Percentiles rank a stretch among this genome's conserved stretches.
Evolutionary conservation across 2,113 vertebrate genomes (phyloP).

Genomic region (Silurus glanis): DNA sequence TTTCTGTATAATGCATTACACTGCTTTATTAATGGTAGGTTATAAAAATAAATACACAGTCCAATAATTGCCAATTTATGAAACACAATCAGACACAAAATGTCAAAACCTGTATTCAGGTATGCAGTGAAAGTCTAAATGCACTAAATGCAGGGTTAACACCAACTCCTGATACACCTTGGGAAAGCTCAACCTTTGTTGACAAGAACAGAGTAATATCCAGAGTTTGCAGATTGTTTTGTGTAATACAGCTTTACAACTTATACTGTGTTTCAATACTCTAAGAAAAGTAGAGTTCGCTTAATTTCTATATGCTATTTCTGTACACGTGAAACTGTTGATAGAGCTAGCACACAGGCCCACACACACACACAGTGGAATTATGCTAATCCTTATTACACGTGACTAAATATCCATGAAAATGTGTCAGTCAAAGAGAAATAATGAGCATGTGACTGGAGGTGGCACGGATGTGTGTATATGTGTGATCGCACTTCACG

Average conservation of each 20-base stretch:
- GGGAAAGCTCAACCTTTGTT: background rate
- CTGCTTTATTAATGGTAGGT: too few relatives aligned
- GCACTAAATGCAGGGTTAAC: background rate
- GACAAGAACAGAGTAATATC: background rate
- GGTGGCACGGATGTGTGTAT: conserved; percentile 20
- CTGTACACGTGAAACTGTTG: background rate
- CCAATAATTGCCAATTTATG: background rate
- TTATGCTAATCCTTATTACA: conserved; percentile 23
- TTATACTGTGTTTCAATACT: background rate
- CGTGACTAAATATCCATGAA: conserved; percentile 15
- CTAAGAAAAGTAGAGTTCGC: background rate
- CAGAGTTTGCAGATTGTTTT: background rate
- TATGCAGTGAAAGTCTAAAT: background rate
- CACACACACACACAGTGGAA: conserved; percentile 3
- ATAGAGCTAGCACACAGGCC: background rate
- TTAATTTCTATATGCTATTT: background rate
- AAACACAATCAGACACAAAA: background rate
- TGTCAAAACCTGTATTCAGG: background rate
- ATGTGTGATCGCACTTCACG: background rate
- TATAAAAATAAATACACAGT: background rate
- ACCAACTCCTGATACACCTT: background rate
- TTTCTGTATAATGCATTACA: background rate
- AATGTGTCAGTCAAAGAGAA: conserved; percentile 6
- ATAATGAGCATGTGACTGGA: conserved; percentile 6
- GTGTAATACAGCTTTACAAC: background rate